Conservation (phyloP, 2,888 invertebrate genomes). For the Pristionchus entomophagus region DNA sequence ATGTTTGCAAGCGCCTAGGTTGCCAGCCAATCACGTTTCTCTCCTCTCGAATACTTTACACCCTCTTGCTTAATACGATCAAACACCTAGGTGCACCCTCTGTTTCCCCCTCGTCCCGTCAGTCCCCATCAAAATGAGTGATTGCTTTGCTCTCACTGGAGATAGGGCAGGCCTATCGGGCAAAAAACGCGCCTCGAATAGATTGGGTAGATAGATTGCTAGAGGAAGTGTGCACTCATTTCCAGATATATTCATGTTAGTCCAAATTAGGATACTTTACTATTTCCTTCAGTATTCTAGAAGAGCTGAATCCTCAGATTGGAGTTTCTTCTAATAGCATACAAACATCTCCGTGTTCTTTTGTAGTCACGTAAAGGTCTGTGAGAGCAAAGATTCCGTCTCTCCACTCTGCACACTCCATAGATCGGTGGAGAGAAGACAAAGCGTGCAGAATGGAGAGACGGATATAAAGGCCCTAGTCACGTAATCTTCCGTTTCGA, state of each 20-base stretch:
- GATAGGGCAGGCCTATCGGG: neutral
- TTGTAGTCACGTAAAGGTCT: too few species aligned
- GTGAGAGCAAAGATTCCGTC: neutral
- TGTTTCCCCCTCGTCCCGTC: neutral
- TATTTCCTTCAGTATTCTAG: neutral
- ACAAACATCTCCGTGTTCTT: too few species aligned
- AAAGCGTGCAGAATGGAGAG: neutral
- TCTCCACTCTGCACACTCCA: neutral
- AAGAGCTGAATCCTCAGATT: too few species aligned
- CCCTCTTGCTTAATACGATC: neutral
- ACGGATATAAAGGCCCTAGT: neutral
- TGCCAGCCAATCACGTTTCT: too few species aligned
- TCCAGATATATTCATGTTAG: neutral
- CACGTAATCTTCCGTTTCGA: neutral
- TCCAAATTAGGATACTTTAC: neutral
- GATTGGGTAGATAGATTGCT: neutral
- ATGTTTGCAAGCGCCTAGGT: too few species aligned
- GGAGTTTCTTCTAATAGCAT: too few species aligned
- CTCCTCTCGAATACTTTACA: neutral
- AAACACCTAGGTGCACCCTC: neutral
- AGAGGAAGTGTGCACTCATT: neutral
- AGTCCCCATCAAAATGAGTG: slow-evolving; percentile 15
- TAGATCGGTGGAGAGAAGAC: neutral
- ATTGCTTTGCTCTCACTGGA: neutral
- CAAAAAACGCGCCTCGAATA: neutral